Evolutionary conservation across 1,140 invertebrate species (phyloP).

Genomic region (Polyergus mexicanus): DNA sequence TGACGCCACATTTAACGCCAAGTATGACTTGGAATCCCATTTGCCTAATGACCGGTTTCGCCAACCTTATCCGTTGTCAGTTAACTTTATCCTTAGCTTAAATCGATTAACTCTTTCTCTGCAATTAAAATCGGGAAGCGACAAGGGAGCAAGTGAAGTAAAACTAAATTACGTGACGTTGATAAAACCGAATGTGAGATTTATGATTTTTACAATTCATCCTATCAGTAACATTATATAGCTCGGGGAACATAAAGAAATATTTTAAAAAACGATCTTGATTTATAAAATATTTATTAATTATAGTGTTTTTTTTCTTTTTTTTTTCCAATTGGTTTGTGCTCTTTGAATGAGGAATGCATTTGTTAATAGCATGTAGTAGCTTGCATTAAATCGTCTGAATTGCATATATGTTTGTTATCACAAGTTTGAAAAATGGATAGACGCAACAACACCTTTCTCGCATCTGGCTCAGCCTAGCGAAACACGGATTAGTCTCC

Average conservation of each 20-base stretch:
- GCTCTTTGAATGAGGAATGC: not conserved
- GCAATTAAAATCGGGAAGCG: conserved; percentile 33
- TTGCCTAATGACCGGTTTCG: conserved; percentile 60
- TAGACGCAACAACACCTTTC: conserved; percentile 18
- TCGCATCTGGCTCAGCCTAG: conserved; percentile 10
- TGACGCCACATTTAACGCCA: conserved; percentile 29
- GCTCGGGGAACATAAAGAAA: not conserved
- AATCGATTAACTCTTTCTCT: conserved; percentile 44
- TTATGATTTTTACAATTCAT: not conserved
- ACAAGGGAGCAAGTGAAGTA: conserved; percentile 7
- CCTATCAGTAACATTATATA: not conserved
- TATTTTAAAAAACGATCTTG: not conserved
- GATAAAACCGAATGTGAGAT: conserved; percentile 25
- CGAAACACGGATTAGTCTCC: conserved; percentile 62
- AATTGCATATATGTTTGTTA: conserved; percentile 10
- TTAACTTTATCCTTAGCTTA: conserved; percentile 45
- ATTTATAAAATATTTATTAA: not conserved
- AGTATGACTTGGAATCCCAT: conserved; percentile 42
- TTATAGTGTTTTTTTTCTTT: no score
- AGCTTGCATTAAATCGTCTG: no score
- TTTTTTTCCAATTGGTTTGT: not conserved
- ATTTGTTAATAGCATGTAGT: conserved; percentile 5
- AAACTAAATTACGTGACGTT: conserved; percentile 4
- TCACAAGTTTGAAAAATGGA: conserved; percentile 26
- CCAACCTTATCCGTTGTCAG: conserved; percentile 33